Percentiles rank a stretch among this genome's conserved stretches.
Evolutionary conservation across 2,113 vertebrate genomes (phyloP).

Genomic region (Hippocampus mohnikei): DNA sequence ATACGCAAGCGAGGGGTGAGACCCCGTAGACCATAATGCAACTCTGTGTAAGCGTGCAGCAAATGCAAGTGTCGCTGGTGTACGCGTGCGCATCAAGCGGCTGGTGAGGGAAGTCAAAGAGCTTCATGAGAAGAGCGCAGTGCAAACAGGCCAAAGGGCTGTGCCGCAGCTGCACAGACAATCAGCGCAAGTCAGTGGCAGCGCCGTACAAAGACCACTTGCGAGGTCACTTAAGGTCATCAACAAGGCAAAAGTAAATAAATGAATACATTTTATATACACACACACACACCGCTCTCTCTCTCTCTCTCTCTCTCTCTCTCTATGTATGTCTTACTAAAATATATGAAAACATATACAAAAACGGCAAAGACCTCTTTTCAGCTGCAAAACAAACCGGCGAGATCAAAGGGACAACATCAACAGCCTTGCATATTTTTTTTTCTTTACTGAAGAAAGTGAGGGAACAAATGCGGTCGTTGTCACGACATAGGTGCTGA

Average conservation of each 20-base stretch:
- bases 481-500: background rate
- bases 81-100: constrained; percentile 4
- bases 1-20: constrained; percentile 1
- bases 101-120: constrained; percentile 24
- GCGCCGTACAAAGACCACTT: background rate
- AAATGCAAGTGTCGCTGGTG: background rate
- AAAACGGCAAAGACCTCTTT: background rate
- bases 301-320: too few relatives aligned
- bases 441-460: background rate
- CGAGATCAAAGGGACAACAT: too few relatives aligned
- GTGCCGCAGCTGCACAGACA: constrained; percentile 13
- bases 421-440: background rate
- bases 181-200: background rate
- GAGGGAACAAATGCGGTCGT: background rate
- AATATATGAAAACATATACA: background rate
- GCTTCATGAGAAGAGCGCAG: constrained; percentile 12
- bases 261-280: too few relatives aligned
- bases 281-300: too few relatives aligned
- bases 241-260: background rate
- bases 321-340: too few relatives aligned
- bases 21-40: constrained; percentile 17
- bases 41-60: constrained; percentile 14
- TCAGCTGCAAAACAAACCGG: background rate
- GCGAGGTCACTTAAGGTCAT: constrained; percentile 4
- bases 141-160: constrained; percentile 10